phyloP scores from a whole-genome alignment of 2,888 invertebrate genomes.

The Colostygia pectinataria region DNA sequence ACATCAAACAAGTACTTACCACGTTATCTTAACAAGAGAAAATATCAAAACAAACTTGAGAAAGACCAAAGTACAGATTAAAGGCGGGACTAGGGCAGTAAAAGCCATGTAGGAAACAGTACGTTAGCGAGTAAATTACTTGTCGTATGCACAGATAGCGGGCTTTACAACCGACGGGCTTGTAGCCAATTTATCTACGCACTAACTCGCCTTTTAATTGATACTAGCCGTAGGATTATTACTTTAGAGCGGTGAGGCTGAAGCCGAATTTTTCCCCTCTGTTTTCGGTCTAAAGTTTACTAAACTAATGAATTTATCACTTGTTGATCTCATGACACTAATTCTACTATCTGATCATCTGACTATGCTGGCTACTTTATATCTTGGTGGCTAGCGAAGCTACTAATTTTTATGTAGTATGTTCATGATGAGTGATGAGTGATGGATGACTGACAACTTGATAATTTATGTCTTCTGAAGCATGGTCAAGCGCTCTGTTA shows the following conservation, averaged over 20 bases:
- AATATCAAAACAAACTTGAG: background rate
- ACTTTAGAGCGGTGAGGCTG: background rate
- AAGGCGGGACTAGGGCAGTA: background rate
- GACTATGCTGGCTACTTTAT: too few species aligned
- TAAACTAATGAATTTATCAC: too few species aligned
- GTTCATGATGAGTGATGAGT: too few species aligned
- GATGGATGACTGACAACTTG: too few species aligned
- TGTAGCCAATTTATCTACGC: slow-evolving; percentile 19
- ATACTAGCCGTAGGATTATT: slow-evolving; percentile 9
- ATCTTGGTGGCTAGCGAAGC: too few species aligned
- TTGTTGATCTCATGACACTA: too few species aligned
- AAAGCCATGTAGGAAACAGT: slow-evolving; percentile 15
- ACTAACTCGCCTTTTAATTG: slow-evolving; percentile 18
- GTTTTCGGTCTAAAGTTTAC: too few species aligned
- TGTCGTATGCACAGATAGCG: slow-evolving; percentile 11
- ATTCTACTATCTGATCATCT: too few species aligned
- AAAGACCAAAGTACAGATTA: background rate
- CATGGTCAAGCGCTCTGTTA: too few species aligned
- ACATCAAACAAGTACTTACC: too few species aligned
- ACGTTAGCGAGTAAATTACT: slow-evolving; percentile 11
- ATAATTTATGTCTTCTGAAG: too few species aligned
- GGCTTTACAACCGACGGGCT: slow-evolving; percentile 11
- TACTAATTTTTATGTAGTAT: too few species aligned
- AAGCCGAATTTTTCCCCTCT: background rate
- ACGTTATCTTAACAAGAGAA: background rate